A percentile compares a stretch with the other conserved stretches of the same genome.
Conservation (phyloP, 1,140 invertebrate genomes). For the Drosophila watanabei region DNA sequence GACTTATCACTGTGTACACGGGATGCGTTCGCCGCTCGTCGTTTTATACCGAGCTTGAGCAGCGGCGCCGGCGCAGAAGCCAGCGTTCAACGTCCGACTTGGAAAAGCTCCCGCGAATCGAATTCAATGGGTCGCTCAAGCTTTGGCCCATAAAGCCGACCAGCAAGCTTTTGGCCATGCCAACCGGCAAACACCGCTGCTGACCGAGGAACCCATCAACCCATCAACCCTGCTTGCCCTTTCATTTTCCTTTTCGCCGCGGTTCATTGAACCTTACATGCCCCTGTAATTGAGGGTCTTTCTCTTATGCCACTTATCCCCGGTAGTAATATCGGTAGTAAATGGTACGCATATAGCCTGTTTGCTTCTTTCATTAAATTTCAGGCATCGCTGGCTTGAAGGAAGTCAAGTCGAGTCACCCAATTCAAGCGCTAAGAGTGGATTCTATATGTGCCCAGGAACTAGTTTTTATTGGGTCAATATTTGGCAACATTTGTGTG, state of each 20-base stretch:
- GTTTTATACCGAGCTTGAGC: conserved; percentile 73
- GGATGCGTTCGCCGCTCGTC: conserved; percentile 63
- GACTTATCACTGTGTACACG: conserved; percentile 73
- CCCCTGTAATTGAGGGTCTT: conserved; percentile 43
- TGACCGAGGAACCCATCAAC: conserved; percentile 53
- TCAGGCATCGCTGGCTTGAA: conserved; percentile 13
- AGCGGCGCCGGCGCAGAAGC: conserved; percentile 54
- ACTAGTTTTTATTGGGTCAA: conserved; percentile 52
- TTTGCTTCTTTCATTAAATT: conserved; percentile 12
- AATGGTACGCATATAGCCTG: conserved; percentile 10
- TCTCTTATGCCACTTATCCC: not conserved
- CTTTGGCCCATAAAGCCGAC: conserved; percentile 53
- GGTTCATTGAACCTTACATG: conserved; percentile 69
- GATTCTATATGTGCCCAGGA: conserved; percentile 25
- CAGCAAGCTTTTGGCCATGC: conserved; percentile 38
- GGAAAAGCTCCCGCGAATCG: conserved; percentile 32
- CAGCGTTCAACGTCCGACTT: conserved; percentile 12
- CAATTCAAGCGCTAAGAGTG: conserved; percentile 2
- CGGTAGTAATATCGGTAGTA: conserved; percentile 10
- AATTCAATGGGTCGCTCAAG: conserved; percentile 33
- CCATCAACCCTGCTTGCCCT: conserved; percentile 75
- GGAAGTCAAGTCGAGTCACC: conserved; percentile 26
- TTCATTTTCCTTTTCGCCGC: conserved; percentile 30
- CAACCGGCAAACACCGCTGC: conserved; percentile 21
- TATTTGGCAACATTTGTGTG: conserved; percentile 32